phyloP scores from a whole-genome alignment of 2,113 vertebrate genomes.

The Rhynchopsitta pachyrhyncha region DNA sequence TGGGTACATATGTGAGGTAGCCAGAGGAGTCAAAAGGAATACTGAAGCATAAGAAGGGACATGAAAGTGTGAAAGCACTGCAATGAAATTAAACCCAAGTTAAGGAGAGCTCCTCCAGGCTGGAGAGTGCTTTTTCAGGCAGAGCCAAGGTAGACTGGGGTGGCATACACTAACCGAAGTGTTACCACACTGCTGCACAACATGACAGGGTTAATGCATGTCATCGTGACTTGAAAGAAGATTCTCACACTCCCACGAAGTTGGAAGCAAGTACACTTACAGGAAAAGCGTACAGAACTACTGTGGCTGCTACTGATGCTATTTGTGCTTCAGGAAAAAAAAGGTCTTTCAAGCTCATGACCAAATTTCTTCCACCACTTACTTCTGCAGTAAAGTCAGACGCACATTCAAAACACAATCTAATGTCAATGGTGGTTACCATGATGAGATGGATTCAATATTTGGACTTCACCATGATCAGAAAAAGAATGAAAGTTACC shows the following conservation, averaged over 20 bases:
- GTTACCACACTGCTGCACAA: background rate
- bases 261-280: background rate
- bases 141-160: background rate
- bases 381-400: constrained; percentile 21
- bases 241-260: background rate
- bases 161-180: background rate
- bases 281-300: background rate
- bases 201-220: background rate
- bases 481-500: constrained; percentile 21
- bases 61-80: background rate
- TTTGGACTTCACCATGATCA: constrained; percentile 38
- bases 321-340: background rate
- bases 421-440: constrained; percentile 49
- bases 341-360: background rate
- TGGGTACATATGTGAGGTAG: background rate
- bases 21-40: background rate
- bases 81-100: background rate
- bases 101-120: background rate
- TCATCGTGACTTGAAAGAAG: background rate
- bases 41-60: background rate
- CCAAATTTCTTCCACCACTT: background rate
- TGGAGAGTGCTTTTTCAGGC: background rate
- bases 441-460: constrained; percentile 33
- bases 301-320: background rate
- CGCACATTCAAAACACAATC: constrained; percentile 5